Conservation (phyloP, 2,113 vertebrate genomes). For the Sphyrna mokarran region DNA sequence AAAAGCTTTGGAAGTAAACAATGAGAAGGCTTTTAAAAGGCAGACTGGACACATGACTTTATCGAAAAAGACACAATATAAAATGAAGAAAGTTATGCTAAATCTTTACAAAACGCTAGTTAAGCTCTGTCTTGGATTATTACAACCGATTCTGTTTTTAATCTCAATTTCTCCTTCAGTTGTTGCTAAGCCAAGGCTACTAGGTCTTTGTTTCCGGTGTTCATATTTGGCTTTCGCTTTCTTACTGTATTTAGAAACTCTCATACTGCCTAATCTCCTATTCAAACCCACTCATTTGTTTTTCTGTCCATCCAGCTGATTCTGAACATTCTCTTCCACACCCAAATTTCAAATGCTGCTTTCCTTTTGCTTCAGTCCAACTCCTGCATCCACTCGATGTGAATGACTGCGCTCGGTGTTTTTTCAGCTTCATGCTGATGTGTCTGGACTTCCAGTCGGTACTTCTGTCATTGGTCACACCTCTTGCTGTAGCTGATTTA, state of each 20-base stretch:
- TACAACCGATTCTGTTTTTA: too few species aligned
- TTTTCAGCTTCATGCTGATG: too few species aligned
- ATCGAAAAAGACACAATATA: not conserved
- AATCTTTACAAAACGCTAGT: not conserved
- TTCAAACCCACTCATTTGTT: not conserved
- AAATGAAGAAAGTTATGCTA: not conserved
- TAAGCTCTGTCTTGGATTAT: not conserved
- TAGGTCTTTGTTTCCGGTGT: not conserved
- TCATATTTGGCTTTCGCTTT: not conserved
- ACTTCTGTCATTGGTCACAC: too few species aligned
- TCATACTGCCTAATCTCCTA: not conserved
- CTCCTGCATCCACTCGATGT: not conserved
- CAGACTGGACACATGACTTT: not conserved
- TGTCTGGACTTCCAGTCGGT: too few species aligned
- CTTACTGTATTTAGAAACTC: not conserved
- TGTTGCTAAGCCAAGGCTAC: not conserved
- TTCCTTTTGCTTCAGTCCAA: not conserved
- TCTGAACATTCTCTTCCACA: not conserved
- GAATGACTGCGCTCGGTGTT: too few species aligned
- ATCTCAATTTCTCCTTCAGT: not conserved
- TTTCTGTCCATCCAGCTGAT: not conserved
- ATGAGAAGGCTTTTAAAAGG: not conserved
- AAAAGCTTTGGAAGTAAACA: too few species aligned
- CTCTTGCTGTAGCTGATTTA: too few species aligned
- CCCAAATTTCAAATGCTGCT: not conserved